Evolutionary conservation across 23 tunicate species (phyloP), one percentile per base, ranked within the genome.

Genomic region (Ascidia mentula): DNA sequence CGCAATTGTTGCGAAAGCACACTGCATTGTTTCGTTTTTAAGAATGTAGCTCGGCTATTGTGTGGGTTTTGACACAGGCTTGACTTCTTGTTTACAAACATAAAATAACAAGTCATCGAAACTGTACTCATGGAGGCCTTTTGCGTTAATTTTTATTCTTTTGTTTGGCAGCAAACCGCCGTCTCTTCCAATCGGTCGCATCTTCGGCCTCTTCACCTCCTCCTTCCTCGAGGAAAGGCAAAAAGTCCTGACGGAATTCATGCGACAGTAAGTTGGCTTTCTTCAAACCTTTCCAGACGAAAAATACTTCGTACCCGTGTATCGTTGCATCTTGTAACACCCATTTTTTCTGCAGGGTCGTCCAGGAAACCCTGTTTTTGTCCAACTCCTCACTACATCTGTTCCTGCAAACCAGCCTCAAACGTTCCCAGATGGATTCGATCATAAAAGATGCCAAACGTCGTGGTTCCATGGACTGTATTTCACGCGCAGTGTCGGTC

Each of bases 371-470:
- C 22, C 33, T 90, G 40, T 85, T 90, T 26, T 40, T 90, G 3
- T 85, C 96, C 38, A 72, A 71, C 60, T 31, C 82, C 20, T 83
- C 88, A 8, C 61, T 90, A 18, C 96, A 90, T 36, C 82, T 90
- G 18, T 90, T 90, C 76, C 96, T 90, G 0, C 96, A 90, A 77
- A 85, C 96, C 36, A 65, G 71, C 38, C 45, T 90, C 71, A 82
- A 61, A 26, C 82, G 75, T 1, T 42, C 65, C 74, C 86, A 90
- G 46, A 90, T 90, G 96, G 86, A 76, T 24, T 28, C 46, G 32
- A 45, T 88, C 69, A 77, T 87, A 20, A 73, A 85, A 7, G 79
- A 80, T 30, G 86, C 82, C 18, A 77, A 78, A 36, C 72, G 89
- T 22, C 79, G 78, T 5, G 89, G 89, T 4, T 85, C 82, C 34